Conservation (phyloP, 2,888 invertebrate genomes). For the Drosophila nigricruria region DNA sequence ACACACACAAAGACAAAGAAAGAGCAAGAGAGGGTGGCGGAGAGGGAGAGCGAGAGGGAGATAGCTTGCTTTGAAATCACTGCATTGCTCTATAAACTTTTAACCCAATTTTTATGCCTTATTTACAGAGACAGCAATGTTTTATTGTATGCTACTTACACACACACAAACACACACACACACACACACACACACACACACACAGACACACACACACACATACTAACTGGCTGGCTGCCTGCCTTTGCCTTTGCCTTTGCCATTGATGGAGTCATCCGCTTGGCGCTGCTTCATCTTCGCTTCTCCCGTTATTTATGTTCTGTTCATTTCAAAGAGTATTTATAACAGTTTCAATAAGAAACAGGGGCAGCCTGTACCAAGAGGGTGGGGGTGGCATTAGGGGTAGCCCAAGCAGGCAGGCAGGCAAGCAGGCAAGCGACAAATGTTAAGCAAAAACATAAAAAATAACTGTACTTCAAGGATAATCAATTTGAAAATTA, state of each 20-base stretch:
- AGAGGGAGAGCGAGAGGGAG: background rate
- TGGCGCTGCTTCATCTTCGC: conserved; percentile 35
- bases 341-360: conserved; percentile 33
- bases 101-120: conserved; percentile 82
- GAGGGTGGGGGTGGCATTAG: background rate
- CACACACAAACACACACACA: conserved; percentile 20
- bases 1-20: conserved; percentile 22
- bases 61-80: conserved; percentile 66
- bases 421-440: no score
- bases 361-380: background rate
- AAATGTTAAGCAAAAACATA: background rate
- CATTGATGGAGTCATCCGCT: conserved; percentile 36
- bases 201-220: conserved; percentile 21
- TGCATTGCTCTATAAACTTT: conserved; percentile 82
- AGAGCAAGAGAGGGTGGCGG: background rate
- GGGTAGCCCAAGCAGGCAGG: background rate
- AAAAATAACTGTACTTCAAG: background rate
- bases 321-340: conserved; percentile 52
- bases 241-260: conserved; percentile 10
- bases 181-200: conserved; percentile 14
- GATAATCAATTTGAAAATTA: no score
- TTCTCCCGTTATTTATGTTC: conserved; percentile 56
- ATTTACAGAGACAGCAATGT: conserved; percentile 76
- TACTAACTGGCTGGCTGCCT: background rate
- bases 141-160: conserved; percentile 64